Percentiles rank a stretch among this genome's conserved stretches.
Evolutionary conservation across 2,113 vertebrate species (phyloP).

Genomic region (Dascyllus trimaculatus): DNA sequence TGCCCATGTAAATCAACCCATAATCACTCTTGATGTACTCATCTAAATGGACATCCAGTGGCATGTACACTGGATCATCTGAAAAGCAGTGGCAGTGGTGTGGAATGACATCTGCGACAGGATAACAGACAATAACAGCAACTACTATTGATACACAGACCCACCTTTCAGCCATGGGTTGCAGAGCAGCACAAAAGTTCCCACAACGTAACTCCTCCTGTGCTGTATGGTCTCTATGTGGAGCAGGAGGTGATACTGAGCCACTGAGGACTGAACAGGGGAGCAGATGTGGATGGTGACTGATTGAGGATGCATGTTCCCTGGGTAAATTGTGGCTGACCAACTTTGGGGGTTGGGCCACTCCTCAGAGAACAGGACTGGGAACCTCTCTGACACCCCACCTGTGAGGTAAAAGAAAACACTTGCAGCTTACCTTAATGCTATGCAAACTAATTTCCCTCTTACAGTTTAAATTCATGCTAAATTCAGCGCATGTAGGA

Average conservation of each 20-base stretch:
- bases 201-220: slow-evolving; percentile 36
- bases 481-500: no score
- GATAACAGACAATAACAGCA: not conserved
- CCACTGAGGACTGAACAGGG: slow-evolving; percentile 67
- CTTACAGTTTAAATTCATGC: no score
- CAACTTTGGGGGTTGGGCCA: not conserved
- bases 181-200: slow-evolving; percentile 71
- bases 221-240: slow-evolving; percentile 8
- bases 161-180: slow-evolving; percentile 76
- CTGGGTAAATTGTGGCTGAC: slow-evolving; percentile 57
- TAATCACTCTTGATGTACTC: slow-evolving; percentile 78
- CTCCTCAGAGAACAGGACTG: slow-evolving; percentile 26
- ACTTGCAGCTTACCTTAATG: no score
- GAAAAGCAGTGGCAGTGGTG: not conserved
- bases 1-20: slow-evolving; percentile 72
- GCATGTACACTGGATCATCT: slow-evolving; percentile 78
- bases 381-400: slow-evolving; percentile 37
- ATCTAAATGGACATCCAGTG: slow-evolving; percentile 42
- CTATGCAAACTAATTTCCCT: no score
- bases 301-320: slow-evolving; percentile 11
- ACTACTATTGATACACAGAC: not conserved
- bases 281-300: slow-evolving; percentile 62
- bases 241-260: slow-evolving; percentile 56
- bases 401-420: slow-evolving; percentile 29
- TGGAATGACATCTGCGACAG: not conserved